Evolutionary conservation across 2,113 vertebrate species (phyloP).

Genomic region (Podarcis cretensis): DNA sequence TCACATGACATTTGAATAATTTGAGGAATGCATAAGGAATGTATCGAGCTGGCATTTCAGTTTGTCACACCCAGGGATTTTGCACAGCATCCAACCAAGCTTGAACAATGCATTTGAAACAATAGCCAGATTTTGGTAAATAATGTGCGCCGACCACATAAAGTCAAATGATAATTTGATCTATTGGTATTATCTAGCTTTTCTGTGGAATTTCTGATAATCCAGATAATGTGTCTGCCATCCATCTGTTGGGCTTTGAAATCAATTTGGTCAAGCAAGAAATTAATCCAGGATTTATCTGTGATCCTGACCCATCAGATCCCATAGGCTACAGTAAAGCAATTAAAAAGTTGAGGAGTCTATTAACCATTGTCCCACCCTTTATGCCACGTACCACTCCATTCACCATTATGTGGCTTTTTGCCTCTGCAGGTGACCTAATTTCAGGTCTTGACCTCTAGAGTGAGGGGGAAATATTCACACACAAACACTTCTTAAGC

Average conservation of each 20-base stretch:
- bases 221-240: not conserved
- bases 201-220: not conserved
- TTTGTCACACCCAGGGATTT: not conserved
- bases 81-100: not conserved
- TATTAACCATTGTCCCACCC: not conserved
- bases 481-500: not conserved
- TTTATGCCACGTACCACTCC: not conserved
- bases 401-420: not conserved
- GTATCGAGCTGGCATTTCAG: not conserved
- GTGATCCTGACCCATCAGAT: slow-evolving; percentile 46
- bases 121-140: not conserved
- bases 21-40: no score
- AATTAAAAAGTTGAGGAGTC: not conserved
- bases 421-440: not conserved
- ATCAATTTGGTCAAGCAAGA: slow-evolving; percentile 68
- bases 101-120: not conserved
- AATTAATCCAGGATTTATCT: slow-evolving; percentile 60
- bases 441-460: not conserved
- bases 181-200: not conserved
- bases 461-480: not conserved
- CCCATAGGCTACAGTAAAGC: not conserved
- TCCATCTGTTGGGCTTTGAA: not conserved
- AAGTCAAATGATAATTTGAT: not conserved
- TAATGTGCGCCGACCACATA: not conserved
- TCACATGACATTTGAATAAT: no score